Percentiles rank a stretch among this genome's conserved stretches.
phyloP scores from a whole-genome alignment of 2,888 invertebrate species.

The Ypsolopha scabrella region DNA sequence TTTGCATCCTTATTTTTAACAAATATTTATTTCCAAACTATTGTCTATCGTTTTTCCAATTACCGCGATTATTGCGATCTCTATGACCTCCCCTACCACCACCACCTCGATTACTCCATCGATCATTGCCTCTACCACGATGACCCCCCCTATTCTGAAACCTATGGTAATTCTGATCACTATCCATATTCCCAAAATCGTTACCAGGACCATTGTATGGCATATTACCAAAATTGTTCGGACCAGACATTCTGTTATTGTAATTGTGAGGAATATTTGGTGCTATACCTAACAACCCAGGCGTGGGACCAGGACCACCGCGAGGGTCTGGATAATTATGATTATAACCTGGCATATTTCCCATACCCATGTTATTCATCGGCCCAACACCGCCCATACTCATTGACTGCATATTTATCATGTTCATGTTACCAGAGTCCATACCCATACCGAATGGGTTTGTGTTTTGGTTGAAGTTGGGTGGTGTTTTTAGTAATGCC shows the following conservation, averaged over 20 bases:
- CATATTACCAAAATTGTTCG: slow-evolving; percentile 55
- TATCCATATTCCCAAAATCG: slow-evolving; percentile 55
- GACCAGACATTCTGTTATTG: slow-evolving; percentile 44
- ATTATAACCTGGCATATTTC: slow-evolving; percentile 51
- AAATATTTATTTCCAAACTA: slow-evolving; percentile 22
- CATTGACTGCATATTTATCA: slow-evolving; percentile 54
- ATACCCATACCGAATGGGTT: slow-evolving; percentile 42
- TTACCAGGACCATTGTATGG: slow-evolving; percentile 54
- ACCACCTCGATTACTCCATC: slow-evolving; percentile 53
- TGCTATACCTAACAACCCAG: slow-evolving; percentile 70
- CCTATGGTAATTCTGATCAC: slow-evolving; percentile 51
- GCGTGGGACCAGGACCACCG: slow-evolving; percentile 59
- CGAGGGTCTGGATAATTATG: slow-evolving; percentile 57
- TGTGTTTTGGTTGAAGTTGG: slow-evolving; percentile 43
- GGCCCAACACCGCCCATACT: slow-evolving; percentile 57
- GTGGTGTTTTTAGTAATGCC: slow-evolving; percentile 52
- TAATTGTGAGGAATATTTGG: slow-evolving; percentile 66
- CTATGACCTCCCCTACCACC: slow-evolving; percentile 58
- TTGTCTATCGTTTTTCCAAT: slow-evolving; percentile 68
- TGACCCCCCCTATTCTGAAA: slow-evolving; percentile 56
- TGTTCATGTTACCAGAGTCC: slow-evolving; percentile 46
- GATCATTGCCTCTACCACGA: slow-evolving; percentile 54
- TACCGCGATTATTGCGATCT: slow-evolving; percentile 59
- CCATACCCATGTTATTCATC: slow-evolving; percentile 52
- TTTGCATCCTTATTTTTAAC: too few species aligned